Percentiles rank a stretch among this genome's conserved stretches.
These are phyloP conservation scores for Noctuana brunneofusca DNA, from an alignment of 2,888 invertebrate species.

Conservation along the genomic window DNA sequence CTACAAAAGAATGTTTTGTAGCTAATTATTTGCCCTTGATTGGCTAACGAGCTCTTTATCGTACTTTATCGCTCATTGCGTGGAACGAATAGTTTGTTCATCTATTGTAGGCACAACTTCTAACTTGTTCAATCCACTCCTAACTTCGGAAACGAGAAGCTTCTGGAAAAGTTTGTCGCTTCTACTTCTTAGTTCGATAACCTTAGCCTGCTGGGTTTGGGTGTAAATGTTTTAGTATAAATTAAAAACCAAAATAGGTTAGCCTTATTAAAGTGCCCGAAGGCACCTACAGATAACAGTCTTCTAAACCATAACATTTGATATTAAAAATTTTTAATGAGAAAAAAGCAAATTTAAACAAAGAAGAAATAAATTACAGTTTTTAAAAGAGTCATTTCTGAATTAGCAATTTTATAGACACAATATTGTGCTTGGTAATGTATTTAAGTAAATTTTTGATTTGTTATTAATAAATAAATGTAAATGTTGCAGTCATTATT, in stretches of 20 bases:
- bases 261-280: no score
- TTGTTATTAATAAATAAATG: no score
- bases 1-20: slow-evolving; percentile 1
- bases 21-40: background rate
- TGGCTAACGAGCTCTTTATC: slow-evolving; percentile 4
- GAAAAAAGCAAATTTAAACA: no score
- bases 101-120: slow-evolving; percentile 8
- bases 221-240: background rate
- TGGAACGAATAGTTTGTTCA: slow-evolving; percentile 8
- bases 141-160: slow-evolving; percentile 5
- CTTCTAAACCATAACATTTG: no score
- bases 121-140: slow-evolving; percentile 11
- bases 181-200: background rate
- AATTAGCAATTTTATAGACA: no score
- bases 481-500: no score
- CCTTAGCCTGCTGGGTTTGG: background rate
- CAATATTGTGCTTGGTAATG: no score
- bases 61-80: slow-evolving; percentile 6
- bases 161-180: slow-evolving; percentile 5
- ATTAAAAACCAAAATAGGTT: background rate
- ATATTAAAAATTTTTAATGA: no score
- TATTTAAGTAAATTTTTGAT: no score
- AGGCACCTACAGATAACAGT: no score
- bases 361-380: no score
- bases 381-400: no score